Conservation (phyloP, 2,888 invertebrate genomes). For the Lacanobia oleracea region DNA sequence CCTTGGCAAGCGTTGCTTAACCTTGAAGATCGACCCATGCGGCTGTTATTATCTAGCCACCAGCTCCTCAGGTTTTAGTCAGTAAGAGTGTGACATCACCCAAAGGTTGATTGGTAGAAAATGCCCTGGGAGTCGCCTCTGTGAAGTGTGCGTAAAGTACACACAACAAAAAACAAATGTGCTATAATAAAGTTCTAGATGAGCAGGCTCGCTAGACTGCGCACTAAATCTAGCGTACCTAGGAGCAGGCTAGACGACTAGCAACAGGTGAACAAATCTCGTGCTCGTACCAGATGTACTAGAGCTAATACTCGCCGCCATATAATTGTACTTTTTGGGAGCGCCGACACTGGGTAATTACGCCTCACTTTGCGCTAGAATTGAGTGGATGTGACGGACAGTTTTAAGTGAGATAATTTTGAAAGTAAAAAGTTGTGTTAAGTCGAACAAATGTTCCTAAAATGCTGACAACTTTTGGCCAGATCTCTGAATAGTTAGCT, state of each 20-base stretch:
- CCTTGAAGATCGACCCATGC: too few species aligned
- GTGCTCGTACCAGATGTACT: constrained; percentile 17
- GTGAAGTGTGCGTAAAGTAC: too few species aligned
- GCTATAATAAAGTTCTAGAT: neutral
- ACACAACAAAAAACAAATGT: neutral
- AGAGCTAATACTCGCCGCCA: constrained; percentile 76
- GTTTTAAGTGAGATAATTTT: neutral
- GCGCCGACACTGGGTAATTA: constrained; percentile 79
- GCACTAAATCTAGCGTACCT: constrained; percentile 13
- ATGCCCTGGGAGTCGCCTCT: too few species aligned
- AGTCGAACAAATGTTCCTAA: too few species aligned
- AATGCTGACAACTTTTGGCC: too few species aligned
- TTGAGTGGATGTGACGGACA: constrained; percentile 65
- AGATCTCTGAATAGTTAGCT: too few species aligned
- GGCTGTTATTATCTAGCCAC: too few species aligned
- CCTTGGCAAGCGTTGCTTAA: too few species aligned
- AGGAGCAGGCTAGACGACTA: constrained; percentile 14
- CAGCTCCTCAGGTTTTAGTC: too few species aligned
- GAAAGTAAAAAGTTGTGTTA: too few species aligned
- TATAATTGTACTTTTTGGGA: constrained; percentile 82
- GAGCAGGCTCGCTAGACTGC: neutral
- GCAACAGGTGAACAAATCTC: constrained; percentile 63
- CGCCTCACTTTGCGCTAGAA: constrained; percentile 59
- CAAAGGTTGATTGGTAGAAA: too few species aligned
- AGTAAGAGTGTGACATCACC: too few species aligned